Percentiles rank a stretch among this genome's conserved stretches.
phyloP scores from a whole-genome alignment of 2,888 invertebrate genomes.

The Tipula confusa region DNA sequence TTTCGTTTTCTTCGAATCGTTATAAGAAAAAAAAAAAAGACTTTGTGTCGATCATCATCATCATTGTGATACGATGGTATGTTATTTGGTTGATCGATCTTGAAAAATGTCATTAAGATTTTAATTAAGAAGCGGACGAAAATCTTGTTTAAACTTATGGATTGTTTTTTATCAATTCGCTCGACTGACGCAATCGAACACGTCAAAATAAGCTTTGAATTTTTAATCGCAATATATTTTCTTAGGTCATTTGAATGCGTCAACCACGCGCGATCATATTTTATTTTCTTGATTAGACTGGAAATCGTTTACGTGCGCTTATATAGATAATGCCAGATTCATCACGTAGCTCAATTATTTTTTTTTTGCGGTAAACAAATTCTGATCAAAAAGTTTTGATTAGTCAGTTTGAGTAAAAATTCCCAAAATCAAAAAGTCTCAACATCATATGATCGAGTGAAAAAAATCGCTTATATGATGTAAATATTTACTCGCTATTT shows the following conservation, averaged over 20 bases:
- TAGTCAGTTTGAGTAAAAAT: neutral
- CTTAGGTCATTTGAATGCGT: neutral
- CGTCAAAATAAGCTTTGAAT: too few species aligned
- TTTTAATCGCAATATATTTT: neutral
- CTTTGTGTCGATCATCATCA: neutral
- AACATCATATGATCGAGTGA: neutral
- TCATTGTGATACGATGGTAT: neutral
- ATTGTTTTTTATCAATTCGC: too few species aligned
- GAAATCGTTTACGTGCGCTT: neutral
- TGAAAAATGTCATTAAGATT: neutral
- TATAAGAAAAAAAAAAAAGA: neutral
- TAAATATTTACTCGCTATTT: conserved; percentile 1
- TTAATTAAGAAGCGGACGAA: neutral
- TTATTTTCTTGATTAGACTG: neutral
- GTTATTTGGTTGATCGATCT: neutral
- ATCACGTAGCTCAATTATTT: neutral
- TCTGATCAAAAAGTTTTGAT: neutral
- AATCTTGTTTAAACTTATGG: too few species aligned
- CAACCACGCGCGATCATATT: neutral
- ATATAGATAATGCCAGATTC: neutral
- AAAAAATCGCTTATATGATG: neutral
- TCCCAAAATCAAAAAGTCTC: neutral
- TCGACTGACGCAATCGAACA: too few species aligned
- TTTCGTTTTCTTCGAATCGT: neutral
- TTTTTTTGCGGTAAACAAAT: neutral